These are phyloP conservation scores for Metridium senile DNA, from an alignment of 92 coral and sea anemone genomes.

Conservation along the genomic window DNA sequence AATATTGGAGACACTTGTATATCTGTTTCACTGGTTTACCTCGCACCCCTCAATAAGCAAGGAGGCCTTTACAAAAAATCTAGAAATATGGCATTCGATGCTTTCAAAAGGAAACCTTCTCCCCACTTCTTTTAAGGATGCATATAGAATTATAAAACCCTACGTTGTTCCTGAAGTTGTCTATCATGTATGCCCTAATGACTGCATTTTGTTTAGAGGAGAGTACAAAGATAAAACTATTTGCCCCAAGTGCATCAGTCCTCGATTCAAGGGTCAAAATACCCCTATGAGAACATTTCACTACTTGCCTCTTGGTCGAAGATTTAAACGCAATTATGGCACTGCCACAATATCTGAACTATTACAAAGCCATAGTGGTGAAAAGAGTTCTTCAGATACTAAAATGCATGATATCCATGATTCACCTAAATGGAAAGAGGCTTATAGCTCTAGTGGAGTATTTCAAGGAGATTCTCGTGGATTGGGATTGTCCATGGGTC, in stretches of 20 bases:
- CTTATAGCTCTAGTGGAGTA: conserved; percentile 27
- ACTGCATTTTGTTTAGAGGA: conserved; percentile 40
- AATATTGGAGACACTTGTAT: conserved; percentile 36
- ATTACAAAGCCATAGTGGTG: conserved; percentile 45
- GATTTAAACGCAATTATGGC: conserved; percentile 48
- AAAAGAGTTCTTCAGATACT: neutral
- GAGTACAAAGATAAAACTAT: conserved; percentile 6
- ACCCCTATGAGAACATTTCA: conserved; percentile 45
- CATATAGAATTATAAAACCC: conserved; percentile 34
- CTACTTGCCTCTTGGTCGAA: conserved; percentile 50
- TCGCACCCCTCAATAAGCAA: conserved; percentile 59
- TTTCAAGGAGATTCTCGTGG: conserved; percentile 54
- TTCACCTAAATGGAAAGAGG: conserved; percentile 44
- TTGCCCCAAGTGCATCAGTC: conserved; percentile 36
- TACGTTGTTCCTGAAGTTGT: conserved; percentile 35
- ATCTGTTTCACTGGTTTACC: conserved; percentile 49
- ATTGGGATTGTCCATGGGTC: conserved; percentile 22
- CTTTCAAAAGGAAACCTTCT: conserved; percentile 49
- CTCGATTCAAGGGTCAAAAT: conserved; percentile 24
- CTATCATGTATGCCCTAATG: conserved; percentile 39
- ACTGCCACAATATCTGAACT: conserved; percentile 19
- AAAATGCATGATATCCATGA: conserved; percentile 49
- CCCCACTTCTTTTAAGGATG: conserved; percentile 36
- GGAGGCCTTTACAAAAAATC: conserved; percentile 50
- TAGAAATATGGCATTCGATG: conserved; percentile 35